These are phyloP conservation scores for Dendronephthya gigantea DNA, from an alignment of 64 coral and sea anemone genomes.

Conservation along the genomic window DNA sequence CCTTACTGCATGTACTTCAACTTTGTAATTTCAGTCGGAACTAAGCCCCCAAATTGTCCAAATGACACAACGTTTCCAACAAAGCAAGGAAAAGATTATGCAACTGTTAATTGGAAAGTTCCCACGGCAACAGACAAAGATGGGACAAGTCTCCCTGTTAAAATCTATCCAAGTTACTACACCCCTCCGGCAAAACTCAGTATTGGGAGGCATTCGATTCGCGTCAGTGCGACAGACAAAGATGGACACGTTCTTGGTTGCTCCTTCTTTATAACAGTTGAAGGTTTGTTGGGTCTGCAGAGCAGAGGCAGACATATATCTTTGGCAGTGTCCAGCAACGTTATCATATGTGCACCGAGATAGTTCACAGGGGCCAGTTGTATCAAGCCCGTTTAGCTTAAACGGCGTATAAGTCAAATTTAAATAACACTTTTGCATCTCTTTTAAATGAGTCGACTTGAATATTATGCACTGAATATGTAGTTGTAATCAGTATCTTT, in stretches of 20 bases:
- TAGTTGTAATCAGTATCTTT: no score
- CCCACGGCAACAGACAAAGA: neutral
- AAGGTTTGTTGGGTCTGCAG: neutral
- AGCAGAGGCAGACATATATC: neutral
- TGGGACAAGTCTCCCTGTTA: neutral
- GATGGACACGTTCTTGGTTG: neutral
- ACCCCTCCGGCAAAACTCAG: neutral
- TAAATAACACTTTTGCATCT: no score
- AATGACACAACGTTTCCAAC: neutral
- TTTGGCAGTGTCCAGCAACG: neutral
- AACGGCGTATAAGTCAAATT: no score
- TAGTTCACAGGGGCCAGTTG: no score
- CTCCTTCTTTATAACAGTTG: neutral
- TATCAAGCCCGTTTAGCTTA: no score
- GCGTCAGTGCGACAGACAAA: neutral
- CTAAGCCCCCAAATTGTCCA: neutral
- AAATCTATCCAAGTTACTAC: neutral
- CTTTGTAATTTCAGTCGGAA: neutral
- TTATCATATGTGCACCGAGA: no score
- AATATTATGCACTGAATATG: no score
- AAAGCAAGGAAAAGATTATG: neutral
- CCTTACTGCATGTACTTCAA: no score
- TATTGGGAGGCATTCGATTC: neutral
- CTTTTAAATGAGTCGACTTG: no score
- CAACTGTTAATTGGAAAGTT: neutral